A percentile compares a stretch with the other conserved stretches of the same genome.
phyloP scores from a whole-genome alignment of 2,888 invertebrate genomes.

The Nyleta sp. region DNA sequence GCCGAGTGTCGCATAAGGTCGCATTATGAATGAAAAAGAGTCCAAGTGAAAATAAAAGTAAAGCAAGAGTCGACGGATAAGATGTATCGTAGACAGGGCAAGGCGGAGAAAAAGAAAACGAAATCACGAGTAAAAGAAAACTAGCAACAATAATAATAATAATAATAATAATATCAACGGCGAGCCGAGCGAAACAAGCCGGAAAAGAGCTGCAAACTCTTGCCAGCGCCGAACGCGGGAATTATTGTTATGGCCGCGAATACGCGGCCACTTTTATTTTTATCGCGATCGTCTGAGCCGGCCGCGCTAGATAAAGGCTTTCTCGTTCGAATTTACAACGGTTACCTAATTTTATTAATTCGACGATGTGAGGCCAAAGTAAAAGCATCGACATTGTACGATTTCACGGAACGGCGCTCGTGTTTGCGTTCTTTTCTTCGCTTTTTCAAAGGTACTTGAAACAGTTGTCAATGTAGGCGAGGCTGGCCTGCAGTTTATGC shows the following conservation, averaged over 20 bases:
- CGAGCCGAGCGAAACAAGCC: constrained; percentile 40
- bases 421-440: constrained; percentile 12
- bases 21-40: constrained; percentile 58
- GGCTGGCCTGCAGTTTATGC: constrained; percentile 11
- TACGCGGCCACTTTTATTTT: constrained; percentile 50
- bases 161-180: constrained; percentile 3
- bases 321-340: constrained; percentile 45
- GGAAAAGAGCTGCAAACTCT: constrained; percentile 51
- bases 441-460: constrained; percentile 3
- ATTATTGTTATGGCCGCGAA: constrained; percentile 55
- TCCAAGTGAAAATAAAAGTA: constrained; percentile 50
- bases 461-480: constrained; percentile 37
- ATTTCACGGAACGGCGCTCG: constrained; percentile 35
- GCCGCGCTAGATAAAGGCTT: constrained; percentile 38
- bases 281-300: constrained; percentile 27
- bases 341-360: constrained; percentile 56
- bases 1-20: constrained; percentile 50
- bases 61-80: constrained; percentile 15
- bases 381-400: constrained; percentile 31
- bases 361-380: constrained; percentile 32
- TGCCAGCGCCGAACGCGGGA: constrained; percentile 35
- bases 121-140: constrained; percentile 35
- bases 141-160: constrained; percentile 35
- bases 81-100: too few relatives aligned
- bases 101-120: constrained; percentile 5